Evolutionary conservation across 2,113 vertebrate genomes (phyloP).

Genomic region (Tychaedon coryphoeus): DNA sequence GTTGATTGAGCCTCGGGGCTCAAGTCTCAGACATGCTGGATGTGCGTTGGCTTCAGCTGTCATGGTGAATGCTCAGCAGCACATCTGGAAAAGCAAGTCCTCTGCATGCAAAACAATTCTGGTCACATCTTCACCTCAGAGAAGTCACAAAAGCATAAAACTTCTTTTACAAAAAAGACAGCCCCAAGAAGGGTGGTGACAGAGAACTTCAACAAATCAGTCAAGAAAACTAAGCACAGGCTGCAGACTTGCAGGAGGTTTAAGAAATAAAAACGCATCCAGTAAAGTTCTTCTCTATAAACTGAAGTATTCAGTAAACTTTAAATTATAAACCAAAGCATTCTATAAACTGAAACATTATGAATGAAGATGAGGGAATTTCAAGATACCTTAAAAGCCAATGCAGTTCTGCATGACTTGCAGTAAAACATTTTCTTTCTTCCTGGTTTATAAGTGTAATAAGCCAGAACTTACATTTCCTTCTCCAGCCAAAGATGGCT

Average conservation of each 20-base stretch:
- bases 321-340: neutral
- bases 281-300: neutral
- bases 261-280: accelerated
- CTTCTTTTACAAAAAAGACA: neutral
- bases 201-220: neutral
- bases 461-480: neutral
- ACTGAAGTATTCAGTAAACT: neutral
- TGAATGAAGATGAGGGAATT: neutral
- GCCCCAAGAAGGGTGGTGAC: neutral
- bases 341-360: neutral
- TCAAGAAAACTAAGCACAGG: neutral
- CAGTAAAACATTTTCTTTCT: neutral
- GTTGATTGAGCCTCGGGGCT: neutral
- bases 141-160: neutral
- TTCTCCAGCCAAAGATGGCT: neutral
- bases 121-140: neutral
- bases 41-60: neutral
- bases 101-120: neutral
- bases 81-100: neutral
- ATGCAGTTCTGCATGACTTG: neutral
- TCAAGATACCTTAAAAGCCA: neutral
- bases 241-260: neutral
- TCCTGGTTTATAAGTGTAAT: neutral
- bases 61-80: neutral
- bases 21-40: neutral